Base-by-base conservation (phyloP, 2,888 invertebrate genomes). In the Ephialtes manifestator region DNA sequence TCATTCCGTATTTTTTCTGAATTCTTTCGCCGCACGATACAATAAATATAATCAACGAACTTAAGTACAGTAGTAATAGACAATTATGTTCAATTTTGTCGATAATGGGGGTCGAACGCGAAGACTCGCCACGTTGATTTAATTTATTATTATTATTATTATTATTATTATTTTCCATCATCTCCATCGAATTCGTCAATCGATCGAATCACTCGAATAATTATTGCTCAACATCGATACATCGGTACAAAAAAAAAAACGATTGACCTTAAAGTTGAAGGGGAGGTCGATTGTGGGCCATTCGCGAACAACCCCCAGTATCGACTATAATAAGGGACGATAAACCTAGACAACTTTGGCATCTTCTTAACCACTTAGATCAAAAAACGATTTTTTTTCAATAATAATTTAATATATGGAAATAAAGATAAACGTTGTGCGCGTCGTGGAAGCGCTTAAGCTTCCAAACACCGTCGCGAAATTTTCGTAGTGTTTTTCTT, bases 261-360 rank as follows among this genome's bases (percentile, higher is more conserved):
- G 43, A 46, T 48, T 20, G 67, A 67, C 39, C 67, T 4, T 39
- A 39, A 4, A 10, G 65, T 65, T 43, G 11, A 1, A 11, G 15
- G 46, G 5, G 4, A n/a, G 65, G 24, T 46, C 43, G 43, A 46
- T 46, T 46, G 39, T 39, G 39, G 39, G 20, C 7, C 39, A 35
- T 55, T 75, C 68, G 60, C 81, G 70, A 67, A 72, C 63, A 81
- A 68, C 67, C 74, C 80, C 20, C 82, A 46, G 71, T 65, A 79
- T 77, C 87, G 87, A 90, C 90, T 85, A 87, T 88, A 90, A 90
- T 86, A 84, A 74, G 28, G 87, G 89, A 90, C 88, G 90, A 91
- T 94, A 93, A 94, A 94, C 93, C 93, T 94, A 94, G 90, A 94
- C 93, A 94, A 94, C 94, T 94, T 94, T 94, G 94, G 94, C 93